A percentile compares a stretch with the other conserved stretches of the same genome.
phyloP scores from a whole-genome alignment of 2,113 vertebrate genomes.

The Dromaius novaehollandiae region DNA sequence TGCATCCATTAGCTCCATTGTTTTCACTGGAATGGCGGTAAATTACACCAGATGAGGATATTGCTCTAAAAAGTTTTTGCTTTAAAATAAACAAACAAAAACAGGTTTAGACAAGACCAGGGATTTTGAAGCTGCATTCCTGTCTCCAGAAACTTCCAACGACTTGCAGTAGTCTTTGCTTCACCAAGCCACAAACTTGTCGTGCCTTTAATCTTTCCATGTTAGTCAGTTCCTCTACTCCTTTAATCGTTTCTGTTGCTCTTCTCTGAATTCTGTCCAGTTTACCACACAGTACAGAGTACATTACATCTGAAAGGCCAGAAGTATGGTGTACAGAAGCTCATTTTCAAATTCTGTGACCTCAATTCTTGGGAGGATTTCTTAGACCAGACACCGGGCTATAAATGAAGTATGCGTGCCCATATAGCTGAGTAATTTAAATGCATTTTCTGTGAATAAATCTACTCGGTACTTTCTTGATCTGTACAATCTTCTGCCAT shows the following conservation, averaged over 20 bases:
- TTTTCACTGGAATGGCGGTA: constrained; percentile 28
- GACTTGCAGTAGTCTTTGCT: constrained; percentile 37
- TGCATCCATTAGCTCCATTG: background rate
- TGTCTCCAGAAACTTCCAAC: constrained; percentile 42
- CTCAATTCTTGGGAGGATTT: constrained; percentile 68
- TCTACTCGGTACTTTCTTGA: constrained; percentile 62
- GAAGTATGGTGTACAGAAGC: constrained; percentile 48
- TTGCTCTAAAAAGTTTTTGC: background rate
- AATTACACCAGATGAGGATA: constrained; percentile 42
- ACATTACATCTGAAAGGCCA: constrained; percentile 30
- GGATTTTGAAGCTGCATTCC: constrained; percentile 19
- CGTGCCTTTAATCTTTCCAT: constrained; percentile 54
- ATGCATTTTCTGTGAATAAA: constrained; percentile 72
- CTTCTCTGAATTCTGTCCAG: constrained; percentile 60
- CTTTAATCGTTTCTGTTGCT: constrained; percentile 63
- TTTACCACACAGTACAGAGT: constrained; percentile 22
- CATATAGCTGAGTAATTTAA: constrained; percentile 65
- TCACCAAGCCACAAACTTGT: constrained; percentile 68
- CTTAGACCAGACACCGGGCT: constrained; percentile 51
- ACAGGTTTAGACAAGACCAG: background rate
- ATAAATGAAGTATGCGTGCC: constrained; percentile 64
- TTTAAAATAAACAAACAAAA: constrained; percentile 55
- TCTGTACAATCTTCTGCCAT: constrained; percentile 67
- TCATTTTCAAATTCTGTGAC: constrained; percentile 60
- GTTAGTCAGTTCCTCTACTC: constrained; percentile 54